Base-by-base conservation (phyloP, 1,140 invertebrate species). In the Macrobrachium nipponense region DNA sequence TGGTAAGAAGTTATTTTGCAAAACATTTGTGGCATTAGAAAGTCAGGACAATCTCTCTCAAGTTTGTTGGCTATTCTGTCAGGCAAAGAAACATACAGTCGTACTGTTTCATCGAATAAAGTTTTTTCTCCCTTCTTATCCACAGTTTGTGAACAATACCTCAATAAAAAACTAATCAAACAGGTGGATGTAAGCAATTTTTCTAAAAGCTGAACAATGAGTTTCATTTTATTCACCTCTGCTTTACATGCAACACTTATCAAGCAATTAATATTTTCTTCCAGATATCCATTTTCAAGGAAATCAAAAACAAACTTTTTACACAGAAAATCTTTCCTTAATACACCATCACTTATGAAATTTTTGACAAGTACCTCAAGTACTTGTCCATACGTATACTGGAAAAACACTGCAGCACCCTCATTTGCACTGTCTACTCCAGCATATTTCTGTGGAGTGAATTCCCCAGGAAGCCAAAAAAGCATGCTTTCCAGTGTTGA, bases 61-160 rank as follows among this genome's bases (percentile, higher is more conserved):
- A 90, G 82, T 64, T 87, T 89, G 83, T 90, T 90, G 14, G 90
- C 90, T 78, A 90, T 85, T 78, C 87, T 89, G 23, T 90, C 90
- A 51, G 90, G 90, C 36, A 91, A 87, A 51, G 89, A 87, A 1
- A 84, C 66, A 0, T 90, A 44, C 7, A 80, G 82, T 20, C 68
- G 83, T 17, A 90, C 87, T 12, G 90, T 87, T 66, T 90, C 89
- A 10, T 90, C 89, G 88, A 89, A 90, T 4, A 82, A 43, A 17
- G 66, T 68, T 43, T 51, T 44, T 23, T 87, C 58, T 18, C 68
- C 79, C 27, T 85, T 84, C 43, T 77, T 78, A 0, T 68, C 60
- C n/a, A 83, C n/a, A 17, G 81, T 66, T 11, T 75, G 76, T 70
- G 66, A 80, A 60, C 87, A 61, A 27, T 87, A 77, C 17, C 80